Evolutionary conservation across 2,113 vertebrate genomes (phyloP).

Genomic region (Tetrao urogallus): DNA sequence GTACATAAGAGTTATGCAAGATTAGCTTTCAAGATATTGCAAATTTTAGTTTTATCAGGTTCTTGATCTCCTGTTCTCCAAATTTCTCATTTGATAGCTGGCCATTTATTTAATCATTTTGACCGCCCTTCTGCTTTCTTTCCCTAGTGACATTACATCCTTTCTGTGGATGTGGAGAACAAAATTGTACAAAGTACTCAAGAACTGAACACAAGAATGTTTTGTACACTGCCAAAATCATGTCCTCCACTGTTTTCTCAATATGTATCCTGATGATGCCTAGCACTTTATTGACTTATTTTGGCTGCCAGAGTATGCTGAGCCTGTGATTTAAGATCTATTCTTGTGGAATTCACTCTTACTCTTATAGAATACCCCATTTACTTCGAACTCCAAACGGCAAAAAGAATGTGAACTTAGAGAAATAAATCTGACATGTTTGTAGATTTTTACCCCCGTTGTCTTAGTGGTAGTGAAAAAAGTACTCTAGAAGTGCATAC

Average conservation of each 20-base stretch:
- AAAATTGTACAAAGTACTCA: not conserved
- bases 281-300: not conserved
- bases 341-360: not conserved
- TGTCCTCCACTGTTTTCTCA: not conserved
- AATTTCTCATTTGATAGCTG: not conserved
- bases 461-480: not conserved
- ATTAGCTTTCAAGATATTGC: not conserved
- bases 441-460: not conserved
- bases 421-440: not conserved
- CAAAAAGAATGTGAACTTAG: not conserved
- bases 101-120: not conserved
- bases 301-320: not conserved
- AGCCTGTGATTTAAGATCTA: not conserved
- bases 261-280: not conserved
- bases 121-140: not conserved
- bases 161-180: not conserved
- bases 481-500: not conserved
- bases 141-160: not conserved
- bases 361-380: not conserved
- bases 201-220: rapidly evolving
- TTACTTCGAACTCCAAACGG: not conserved
- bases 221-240: not conserved
- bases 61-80: not conserved
- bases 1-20: not conserved
- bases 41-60: not conserved